These are phyloP conservation scores for Chymomyza fuscimana DNA, from an alignment of 2,888 invertebrate genomes.

Conservation along the genomic window DNA sequence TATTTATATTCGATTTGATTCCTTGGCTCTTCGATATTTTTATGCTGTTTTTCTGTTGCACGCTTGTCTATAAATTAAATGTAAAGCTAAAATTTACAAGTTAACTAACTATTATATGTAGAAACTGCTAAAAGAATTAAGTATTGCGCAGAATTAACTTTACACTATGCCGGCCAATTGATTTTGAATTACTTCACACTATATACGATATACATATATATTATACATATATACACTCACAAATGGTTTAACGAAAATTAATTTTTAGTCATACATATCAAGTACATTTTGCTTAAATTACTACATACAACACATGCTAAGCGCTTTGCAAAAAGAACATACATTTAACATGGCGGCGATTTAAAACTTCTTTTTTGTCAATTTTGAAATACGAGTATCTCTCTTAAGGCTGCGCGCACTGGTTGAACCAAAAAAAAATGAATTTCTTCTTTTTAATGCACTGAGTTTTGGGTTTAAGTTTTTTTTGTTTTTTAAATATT, in stretches of 20 bases:
- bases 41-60: constrained; percentile 42
- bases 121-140: constrained; percentile 50
- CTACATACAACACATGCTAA: constrained; percentile 62
- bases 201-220: constrained; percentile 40
- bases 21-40: constrained; percentile 35
- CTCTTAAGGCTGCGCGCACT: constrained; percentile 47
- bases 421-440: constrained; percentile 35
- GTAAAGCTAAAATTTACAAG: constrained; percentile 77
- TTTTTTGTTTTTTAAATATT: constrained; percentile 45
- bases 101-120: constrained; percentile 59
- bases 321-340: constrained; percentile 1
- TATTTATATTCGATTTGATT: constrained; percentile 33
- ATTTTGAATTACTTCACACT: constrained; percentile 15
- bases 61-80: constrained; percentile 44
- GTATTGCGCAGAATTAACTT: constrained; percentile 36
- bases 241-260: constrained; percentile 58
- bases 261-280: constrained; percentile 30
- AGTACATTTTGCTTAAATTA: constrained; percentile 50
- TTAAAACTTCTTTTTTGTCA: constrained; percentile 15
- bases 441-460: constrained; percentile 48
- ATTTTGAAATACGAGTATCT: constrained; percentile 26
- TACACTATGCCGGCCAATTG: constrained; percentile 46
- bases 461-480: constrained; percentile 55
- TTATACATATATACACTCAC: constrained; percentile 56
- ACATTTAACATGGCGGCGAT: constrained; percentile 11